Base-by-base conservation (phyloP, 2,797 vertebrate species). In the Coracias cyanogaster region DNA sequence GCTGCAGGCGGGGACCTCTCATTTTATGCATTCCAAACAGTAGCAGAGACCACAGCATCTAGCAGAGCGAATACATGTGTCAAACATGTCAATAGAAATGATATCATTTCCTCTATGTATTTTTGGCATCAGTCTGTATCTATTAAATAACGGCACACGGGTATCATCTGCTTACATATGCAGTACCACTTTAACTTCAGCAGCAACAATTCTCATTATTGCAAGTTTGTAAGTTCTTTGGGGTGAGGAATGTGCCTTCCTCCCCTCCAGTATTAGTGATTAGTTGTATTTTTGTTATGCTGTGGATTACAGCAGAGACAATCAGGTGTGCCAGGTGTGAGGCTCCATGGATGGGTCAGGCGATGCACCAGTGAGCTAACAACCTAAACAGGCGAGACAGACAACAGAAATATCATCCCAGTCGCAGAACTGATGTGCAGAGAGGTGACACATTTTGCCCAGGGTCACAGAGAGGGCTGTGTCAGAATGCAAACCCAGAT, bases 371-470 rank as follows among this genome's bases (percentile, higher is more conserved):
- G 52, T 16, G 93, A 95, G 73, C 78, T 45, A 55, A 89, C 82
- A 87, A 82, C 84, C 87, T 90, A n/a, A 95, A 57, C 19, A 33
- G 89, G 93, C 78, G 7, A 93, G 96, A 94, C 93, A 89, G 65
- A 83, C 81, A 96, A 74, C 95, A 96, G 96, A 94, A 86, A 86
- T 91, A 94, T 93, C 93, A 95, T 93, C 89, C 71, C 3, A 0
- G 7, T 21, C 58, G 20, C 31, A 2, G 43, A 62, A 29, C 61
- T 93, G 81, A 95, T 29, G 51, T 78, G 81, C 78, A 70, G 77
- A 57, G 90, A 90, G 94, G 88, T 86, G 86, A 95, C 86, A 87
- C 76, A 25, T 87, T 93, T 94, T 65, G 76, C 92, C 72, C 57
- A 89, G 90, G 93, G 95, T 96, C 94, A 95, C 83, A 58, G 79